A percentile compares a stretch with the other conserved stretches of the same genome.
phyloP scores from a whole-genome alignment of 1,140 invertebrate species.

The Lepidotrigona ventralis region DNA sequence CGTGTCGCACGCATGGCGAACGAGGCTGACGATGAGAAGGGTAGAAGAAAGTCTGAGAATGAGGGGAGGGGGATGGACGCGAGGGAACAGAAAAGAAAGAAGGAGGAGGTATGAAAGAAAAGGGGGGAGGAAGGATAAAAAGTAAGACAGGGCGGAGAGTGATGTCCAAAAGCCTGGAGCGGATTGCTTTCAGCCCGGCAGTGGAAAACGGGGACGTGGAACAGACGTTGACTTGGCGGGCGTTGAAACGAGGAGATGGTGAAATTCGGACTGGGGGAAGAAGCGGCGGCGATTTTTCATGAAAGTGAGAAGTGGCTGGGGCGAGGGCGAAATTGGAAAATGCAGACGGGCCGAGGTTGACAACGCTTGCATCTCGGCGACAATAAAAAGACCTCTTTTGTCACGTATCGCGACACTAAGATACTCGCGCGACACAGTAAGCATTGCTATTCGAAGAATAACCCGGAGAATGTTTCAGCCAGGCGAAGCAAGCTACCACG shows the following conservation, averaged over 20 bases:
- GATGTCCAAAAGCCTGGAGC: background rate
- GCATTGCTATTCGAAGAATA: background rate
- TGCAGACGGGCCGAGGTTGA: constrained; percentile 7
- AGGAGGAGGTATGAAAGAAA: background rate
- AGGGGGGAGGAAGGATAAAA: background rate
- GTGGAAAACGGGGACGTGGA: constrained; percentile 18
- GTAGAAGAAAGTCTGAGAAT: background rate
- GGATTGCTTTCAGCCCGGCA: constrained; percentile 27
- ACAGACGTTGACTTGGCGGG: constrained; percentile 19
- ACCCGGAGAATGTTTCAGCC: no score
- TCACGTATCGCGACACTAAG: background rate
- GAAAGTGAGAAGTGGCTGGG: background rate
- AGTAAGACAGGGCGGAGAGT: background rate
- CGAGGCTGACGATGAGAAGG: background rate
- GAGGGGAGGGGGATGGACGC: no score
- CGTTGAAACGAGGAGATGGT: background rate
- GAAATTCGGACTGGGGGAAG: background rate
- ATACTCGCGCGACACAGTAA: background rate
- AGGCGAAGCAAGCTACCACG: background rate
- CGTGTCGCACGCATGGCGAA: background rate
- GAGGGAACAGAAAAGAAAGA: background rate
- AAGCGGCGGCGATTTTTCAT: background rate
- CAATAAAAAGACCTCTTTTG: background rate
- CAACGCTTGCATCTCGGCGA: background rate
- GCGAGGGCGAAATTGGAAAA: constrained; percentile 25